phyloP scores from a whole-genome alignment of 2,113 vertebrate genomes.

The Entelurus aequoreus region DNA sequence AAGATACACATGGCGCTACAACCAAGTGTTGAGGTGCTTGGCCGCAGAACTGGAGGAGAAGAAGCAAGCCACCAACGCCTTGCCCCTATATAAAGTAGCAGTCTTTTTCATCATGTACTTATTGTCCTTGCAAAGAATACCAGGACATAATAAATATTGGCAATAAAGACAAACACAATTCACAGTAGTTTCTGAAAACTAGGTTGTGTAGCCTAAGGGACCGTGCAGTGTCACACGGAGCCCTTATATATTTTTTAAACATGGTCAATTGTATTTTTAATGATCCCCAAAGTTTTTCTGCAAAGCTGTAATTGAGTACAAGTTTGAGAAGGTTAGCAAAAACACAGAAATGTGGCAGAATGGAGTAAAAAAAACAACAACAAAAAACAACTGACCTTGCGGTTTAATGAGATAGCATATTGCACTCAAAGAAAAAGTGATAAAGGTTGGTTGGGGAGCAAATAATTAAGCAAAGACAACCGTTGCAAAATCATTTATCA shows the following conservation, averaged over 20 bases:
- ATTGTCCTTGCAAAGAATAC: conserved; percentile 50
- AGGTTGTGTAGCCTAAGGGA: conserved; percentile 38
- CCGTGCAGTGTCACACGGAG: conserved; percentile 45
- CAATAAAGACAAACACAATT: conserved; percentile 48
- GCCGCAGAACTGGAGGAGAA: no score
- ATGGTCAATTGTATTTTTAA: conserved; percentile 56
- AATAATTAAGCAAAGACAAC: conserved; percentile 5
- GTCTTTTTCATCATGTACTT: conserved; percentile 7
- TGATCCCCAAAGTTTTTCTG: conserved; percentile 51
- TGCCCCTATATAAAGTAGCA: not conserved
- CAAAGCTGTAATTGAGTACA: conserved; percentile 48
- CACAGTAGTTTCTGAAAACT: conserved; percentile 33
- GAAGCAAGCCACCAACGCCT: no score
- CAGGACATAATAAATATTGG: conserved; percentile 64
- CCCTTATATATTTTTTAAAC: conserved; percentile 47
- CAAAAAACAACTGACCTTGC: conserved; percentile 34
- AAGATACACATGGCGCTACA: no score
- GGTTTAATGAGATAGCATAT: conserved; percentile 55
- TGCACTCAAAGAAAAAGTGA: conserved; percentile 34
- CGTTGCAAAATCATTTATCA: conserved; percentile 22
- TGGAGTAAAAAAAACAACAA: conserved; percentile 11
- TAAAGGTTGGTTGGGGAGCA: conserved; percentile 19
- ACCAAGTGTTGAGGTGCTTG: no score
- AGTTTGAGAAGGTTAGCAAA: conserved; percentile 44
- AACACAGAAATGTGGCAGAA: conserved; percentile 33